Base-by-base conservation (phyloP, 1,140 invertebrate genomes). In the Apis cerana region DNA sequence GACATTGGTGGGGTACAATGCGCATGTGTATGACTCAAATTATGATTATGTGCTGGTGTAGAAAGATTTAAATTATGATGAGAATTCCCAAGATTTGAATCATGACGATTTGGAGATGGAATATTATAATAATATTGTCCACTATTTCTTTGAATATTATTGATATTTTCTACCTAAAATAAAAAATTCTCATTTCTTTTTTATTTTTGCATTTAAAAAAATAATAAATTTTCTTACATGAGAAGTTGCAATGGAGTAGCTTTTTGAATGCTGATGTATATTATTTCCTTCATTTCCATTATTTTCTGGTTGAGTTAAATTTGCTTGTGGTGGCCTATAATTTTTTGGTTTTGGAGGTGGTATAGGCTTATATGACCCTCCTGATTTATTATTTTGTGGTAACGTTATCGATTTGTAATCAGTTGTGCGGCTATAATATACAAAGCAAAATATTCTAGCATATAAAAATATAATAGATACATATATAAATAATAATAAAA, bases 341-440 rank as follows among this genome's bases (percentile, higher is more conserved):
- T 98, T 98, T 91, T 98, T 98, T 58, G 98, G 98, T 92, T 98
- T 98, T 1, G 98, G 98, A 43, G 98, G 98, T 43, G 98, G 98
- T 76, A 98, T 96, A 0, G 98, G 98, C 91, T 98, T 98, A 93
- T 98, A 98, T 21, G 96, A 94, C 33, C 95, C 95, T 52, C 94
- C 90, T 3, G 92, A 87, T 76, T 94, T 94, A 59, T 93, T 93
- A 59, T 93, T 93, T 81, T 94, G 94, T 8, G 93, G 90, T 33
- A 92, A 89, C 50, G 92, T 90, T 72, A 92, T 88, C 21, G 92
- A 72, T 76, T 94, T 94, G 82, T 93, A 94, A 75, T 94, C 92
- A 13, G 91, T 93, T 50, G 93, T 91, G 54, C 94, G 92, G 78
- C 93, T 94, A 87, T 50, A 92, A 92, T 83, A 81, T 65, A 88